phyloP scores from a whole-genome alignment of 92 coral and sea anemone species.

The Parazoanthus atlanticus region DNA sequence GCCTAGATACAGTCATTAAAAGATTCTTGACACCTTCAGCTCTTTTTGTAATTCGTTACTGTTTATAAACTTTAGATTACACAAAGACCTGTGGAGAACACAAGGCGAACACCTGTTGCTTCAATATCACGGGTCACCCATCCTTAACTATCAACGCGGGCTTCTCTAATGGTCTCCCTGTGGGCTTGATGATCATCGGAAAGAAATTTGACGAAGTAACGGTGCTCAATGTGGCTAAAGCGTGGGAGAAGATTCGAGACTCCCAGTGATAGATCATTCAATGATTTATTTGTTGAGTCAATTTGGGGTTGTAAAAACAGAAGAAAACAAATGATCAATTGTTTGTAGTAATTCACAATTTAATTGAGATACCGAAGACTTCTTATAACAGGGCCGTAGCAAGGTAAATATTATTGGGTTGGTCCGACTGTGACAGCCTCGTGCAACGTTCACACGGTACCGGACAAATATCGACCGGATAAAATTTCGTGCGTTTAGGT shows the following conservation, averaged over 20 bases:
- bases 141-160: constrained; percentile 85
- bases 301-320: too few relatives aligned
- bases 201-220: constrained; percentile 77
- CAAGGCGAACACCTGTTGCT: constrained; percentile 58
- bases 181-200: constrained; percentile 87
- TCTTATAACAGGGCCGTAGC: too few relatives aligned
- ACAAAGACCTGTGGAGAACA: not conserved
- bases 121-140: constrained; percentile 83
- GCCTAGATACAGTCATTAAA: not conserved
- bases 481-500: too few relatives aligned
- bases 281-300: too few relatives aligned
- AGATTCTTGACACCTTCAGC: not conserved
- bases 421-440: too few relatives aligned
- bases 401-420: too few relatives aligned
- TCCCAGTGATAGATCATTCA: not conserved
- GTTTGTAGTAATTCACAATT: too few relatives aligned
- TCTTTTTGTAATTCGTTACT: not conserved
- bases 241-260: not conserved
- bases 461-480: too few relatives aligned
- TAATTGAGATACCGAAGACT: too few relatives aligned
- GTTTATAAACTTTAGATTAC: constrained; percentile 29
- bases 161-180: constrained; percentile 80
- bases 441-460: too few relatives aligned
- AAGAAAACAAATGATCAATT: too few relatives aligned
- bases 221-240: constrained; percentile 73